Percentiles rank a stretch among this genome's conserved stretches.
Conservation (phyloP, 2,888 invertebrate genomes). For the Lasioglossum malachurum region DNA sequence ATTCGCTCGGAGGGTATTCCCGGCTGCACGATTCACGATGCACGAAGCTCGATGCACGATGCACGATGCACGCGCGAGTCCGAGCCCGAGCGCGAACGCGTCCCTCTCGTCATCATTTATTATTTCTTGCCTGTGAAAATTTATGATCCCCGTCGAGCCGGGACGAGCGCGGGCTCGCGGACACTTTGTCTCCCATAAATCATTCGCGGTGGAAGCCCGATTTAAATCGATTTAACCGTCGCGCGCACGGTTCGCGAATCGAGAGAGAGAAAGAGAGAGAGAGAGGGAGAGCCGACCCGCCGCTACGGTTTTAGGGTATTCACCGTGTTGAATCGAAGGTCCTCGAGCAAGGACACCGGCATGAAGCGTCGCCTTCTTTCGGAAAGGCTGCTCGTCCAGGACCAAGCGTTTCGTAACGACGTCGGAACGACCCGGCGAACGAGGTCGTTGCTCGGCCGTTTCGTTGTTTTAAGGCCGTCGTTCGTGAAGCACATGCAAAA, state of each 20-base stretch:
- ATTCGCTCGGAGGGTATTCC: slow-evolving; percentile 54
- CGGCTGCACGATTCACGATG: neutral
- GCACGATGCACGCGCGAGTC: neutral
- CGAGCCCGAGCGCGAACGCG: slow-evolving; percentile 20
- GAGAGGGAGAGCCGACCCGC: neutral
- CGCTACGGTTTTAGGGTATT: slow-evolving; percentile 7
- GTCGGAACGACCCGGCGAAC: slow-evolving; percentile 42
- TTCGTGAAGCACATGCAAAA: slow-evolving; percentile 43
- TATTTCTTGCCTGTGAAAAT: slow-evolving; percentile 17
- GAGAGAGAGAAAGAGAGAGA: neutral
- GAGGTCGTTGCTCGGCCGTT: slow-evolving; percentile 61
- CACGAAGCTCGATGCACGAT: neutral
- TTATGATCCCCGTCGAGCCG: slow-evolving; percentile 12
- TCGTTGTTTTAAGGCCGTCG: slow-evolving; percentile 56
- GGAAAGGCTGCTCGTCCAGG: slow-evolving; percentile 6
- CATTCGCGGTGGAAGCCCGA: neutral
- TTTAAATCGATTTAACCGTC: neutral
- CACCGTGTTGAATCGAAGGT: neutral
- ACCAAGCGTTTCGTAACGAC: slow-evolving; percentile 48
- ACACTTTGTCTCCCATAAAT: slow-evolving; percentile 25
- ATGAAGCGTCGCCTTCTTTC: neutral
- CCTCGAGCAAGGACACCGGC: neutral
- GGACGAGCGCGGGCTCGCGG: neutral
- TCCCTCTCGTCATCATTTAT: slow-evolving; percentile 24
- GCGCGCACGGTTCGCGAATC: neutral